A percentile compares a stretch with the other conserved stretches of the same genome.
These are phyloP conservation scores for Hypomesus transpacificus DNA, from an alignment of 2,113 vertebrate species.

Conservation along the genomic window DNA sequence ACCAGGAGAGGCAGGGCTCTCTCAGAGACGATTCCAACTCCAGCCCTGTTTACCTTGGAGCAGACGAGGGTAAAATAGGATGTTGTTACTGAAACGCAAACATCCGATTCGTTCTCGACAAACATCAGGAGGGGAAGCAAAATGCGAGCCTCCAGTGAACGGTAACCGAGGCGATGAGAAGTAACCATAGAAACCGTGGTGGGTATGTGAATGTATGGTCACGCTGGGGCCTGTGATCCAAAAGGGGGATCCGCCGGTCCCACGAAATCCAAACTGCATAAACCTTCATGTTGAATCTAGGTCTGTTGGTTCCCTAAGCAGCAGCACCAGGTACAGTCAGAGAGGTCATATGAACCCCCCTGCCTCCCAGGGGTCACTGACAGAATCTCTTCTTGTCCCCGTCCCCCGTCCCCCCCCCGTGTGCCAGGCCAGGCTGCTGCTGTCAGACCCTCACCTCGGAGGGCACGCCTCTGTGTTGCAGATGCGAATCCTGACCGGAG, in stretches of 20 bases:
- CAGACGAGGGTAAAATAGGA: slow-evolving; percentile 4
- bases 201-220: neutral
- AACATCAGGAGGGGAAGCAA: neutral
- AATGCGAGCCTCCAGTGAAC: neutral
- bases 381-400: no score
- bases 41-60: slow-evolving; percentile 9
- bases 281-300: no score
- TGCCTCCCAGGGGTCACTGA: neutral
- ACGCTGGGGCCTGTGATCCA: no score
- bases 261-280: no score
- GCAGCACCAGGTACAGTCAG: no score
- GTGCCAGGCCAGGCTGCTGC: neutral
- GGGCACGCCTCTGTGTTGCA: slow-evolving; percentile 82
- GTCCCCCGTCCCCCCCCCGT: no score
- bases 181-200: neutral
- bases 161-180: slow-evolving; percentile 1
- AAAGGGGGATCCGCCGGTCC: no score
- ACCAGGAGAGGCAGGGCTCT: neutral
- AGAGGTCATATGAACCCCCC: neutral
- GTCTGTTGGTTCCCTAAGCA: no score
- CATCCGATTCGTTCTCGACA: slow-evolving; percentile 14
- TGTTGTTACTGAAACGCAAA: slow-evolving; percentile 6
- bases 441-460: slow-evolving; percentile 70
- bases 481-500: slow-evolving; percentile 72
- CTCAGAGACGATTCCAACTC: neutral